Percentiles rank a stretch among this genome's conserved stretches.
Evolutionary conservation across 1,140 invertebrate genomes (phyloP).

Genomic region (Cardiocondyla obscurior): DNA sequence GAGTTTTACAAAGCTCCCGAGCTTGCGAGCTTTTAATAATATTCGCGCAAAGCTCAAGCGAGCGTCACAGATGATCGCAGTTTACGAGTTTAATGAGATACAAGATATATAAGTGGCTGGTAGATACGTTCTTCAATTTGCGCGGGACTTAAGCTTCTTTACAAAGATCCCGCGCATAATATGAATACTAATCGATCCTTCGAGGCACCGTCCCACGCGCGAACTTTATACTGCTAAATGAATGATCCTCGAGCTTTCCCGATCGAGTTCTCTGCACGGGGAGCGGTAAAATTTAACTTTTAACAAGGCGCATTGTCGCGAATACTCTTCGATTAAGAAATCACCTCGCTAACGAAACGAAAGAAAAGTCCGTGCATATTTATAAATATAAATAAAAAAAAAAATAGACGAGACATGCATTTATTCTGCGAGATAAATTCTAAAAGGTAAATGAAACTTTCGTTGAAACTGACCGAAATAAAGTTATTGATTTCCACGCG

Average conservation of each 20-base stretch:
- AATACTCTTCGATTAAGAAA: not conserved
- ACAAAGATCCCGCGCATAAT: slow-evolving; percentile 36
- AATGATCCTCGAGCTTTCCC: slow-evolving; percentile 40
- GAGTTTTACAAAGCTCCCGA: slow-evolving; percentile 1
- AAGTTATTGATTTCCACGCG: not conserved
- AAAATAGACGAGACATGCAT: not conserved
- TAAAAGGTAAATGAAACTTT: not conserved
- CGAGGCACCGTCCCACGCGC: not conserved
- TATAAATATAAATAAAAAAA: not conserved
- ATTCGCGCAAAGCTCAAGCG: not conserved
- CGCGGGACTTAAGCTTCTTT: slow-evolving; percentile 45
- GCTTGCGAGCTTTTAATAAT: slow-evolving; percentile 10
- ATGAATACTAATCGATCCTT: slow-evolving; percentile 45
- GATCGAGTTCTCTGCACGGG: not conserved
- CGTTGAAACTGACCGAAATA: not conserved
- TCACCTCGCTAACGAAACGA: not conserved
- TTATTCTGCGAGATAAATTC: not conserved
- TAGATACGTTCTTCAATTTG: slow-evolving; percentile 49
- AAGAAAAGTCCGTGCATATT: not conserved
- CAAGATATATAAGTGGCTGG: slow-evolving; percentile 28
- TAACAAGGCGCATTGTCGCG: slow-evolving; percentile 22
- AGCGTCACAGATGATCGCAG: slow-evolving; percentile 28
- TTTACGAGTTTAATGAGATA: slow-evolving; percentile 47
- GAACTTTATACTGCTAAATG: slow-evolving; percentile 42
- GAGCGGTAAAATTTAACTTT: slow-evolving; percentile 14